Base-by-base conservation (phyloP, 2,888 invertebrate species). In the Lottia gigantea region DNA sequence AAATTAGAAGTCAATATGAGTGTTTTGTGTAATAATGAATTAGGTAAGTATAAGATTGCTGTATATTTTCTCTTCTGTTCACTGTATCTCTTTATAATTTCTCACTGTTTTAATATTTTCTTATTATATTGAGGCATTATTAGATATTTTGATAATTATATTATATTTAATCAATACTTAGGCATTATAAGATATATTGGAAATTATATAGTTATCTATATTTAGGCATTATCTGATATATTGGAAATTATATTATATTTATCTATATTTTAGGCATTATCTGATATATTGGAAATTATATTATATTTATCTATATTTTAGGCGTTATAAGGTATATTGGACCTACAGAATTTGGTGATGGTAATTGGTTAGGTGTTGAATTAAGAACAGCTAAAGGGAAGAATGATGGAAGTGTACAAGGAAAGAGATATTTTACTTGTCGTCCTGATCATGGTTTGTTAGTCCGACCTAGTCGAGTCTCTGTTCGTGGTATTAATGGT, bases 321-420 rank as follows among this genome's bases (percentile, higher is more conserved):
- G 90, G 89, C 46, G 78, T 85, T 16, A 84, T 90, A 16, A 80
- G 86, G 40, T 90, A 88, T 76, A 87, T 89, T 69, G 90, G 90
- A 64, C 83, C 85, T 6, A 89, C 89, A 23, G 88, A 90, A 47
- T 90, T 90, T 77, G 88, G 89, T n/a, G 89, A 89, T 26, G 90
- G 90, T 4, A 81, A 88, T 12, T 90, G 90, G 90, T 83, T 90
- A 15, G 90, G 90, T 6, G 87, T 90, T 23, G 90, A 90, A 78
- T 81, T 90, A 64, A 78, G 89, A 49, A 83, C 85, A 31, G 81
- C 89, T 2, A 87, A 86, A 71, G 89, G 89, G 64, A 87, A 85
- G 75, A 87, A 89, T 73, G 88, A 89, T 70, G 89, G 89, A 8
- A 76, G 77, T n/a, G 87, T 89, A 3, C 84, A 85, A 64, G 88